Base-by-base conservation (phyloP, 2,797 vertebrate genomes). In the Poeciliopsis paucimaculata region DNA sequence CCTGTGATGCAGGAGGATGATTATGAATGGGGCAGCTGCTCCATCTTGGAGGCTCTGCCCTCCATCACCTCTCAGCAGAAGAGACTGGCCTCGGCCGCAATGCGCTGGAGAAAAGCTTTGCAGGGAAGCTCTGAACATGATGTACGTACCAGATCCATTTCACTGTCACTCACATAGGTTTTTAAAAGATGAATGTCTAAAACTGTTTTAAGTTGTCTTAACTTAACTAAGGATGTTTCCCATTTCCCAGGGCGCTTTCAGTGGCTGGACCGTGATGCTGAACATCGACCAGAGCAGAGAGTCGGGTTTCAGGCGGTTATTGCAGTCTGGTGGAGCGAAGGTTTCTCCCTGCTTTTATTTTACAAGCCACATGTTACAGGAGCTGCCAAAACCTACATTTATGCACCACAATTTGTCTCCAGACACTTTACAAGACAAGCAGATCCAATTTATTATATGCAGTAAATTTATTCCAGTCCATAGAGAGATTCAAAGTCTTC, bases 241-340 rank as follows among this genome's bases (percentile, higher is more conserved):
- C 18, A 7, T 86, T 84, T 75, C 62, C 55, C 87, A 99, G 98
- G 98, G 98, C 76, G 98, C 98, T 23, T 99, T 99, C 94, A 97
- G 96, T 41, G 98, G 98, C 7, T 99, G 98, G 98, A 97, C 93
- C 1, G 97, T 99, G 73, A 98, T 99, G 95, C 94, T 99, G 89
- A 98, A 98, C 77, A 97, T 99, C 70, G 97, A 98, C 86, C 96
- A 96, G 80, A 95, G 88, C 87, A 97, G 98, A 93, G 98, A 99
- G 89, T 96, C 98, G 0, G 98, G 98, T 75, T 99, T 99, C 94
- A 97, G 95, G 60, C 95, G 98, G 72, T 94, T 99, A 72, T 96
- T 99, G 86, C 97, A 99, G 92, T 98, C 98, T 13, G 98, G 98
- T 82, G 97, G 97, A 84, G 98, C 98, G 1, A 97, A 97, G 97